phyloP scores from a whole-genome alignment of 2,113 vertebrate species.

The Hypocryptadius cinnamomeus region DNA sequence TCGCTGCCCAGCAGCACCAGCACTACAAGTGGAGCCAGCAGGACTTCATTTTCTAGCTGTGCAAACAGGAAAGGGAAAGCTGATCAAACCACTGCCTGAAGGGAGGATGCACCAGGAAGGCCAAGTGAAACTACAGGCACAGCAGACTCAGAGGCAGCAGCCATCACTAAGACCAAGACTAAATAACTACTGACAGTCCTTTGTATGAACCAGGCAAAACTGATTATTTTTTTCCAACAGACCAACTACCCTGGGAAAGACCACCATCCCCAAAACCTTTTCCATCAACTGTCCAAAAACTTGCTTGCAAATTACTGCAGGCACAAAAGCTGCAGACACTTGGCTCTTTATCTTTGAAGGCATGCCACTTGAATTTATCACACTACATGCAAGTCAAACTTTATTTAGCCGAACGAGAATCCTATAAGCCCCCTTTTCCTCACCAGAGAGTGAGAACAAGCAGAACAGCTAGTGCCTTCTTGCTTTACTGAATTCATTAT shows the following conservation, averaged over 20 bases:
- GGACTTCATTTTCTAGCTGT: not conserved
- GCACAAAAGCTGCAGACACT: not conserved
- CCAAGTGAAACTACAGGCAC: not conserved
- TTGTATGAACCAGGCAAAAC: not conserved
- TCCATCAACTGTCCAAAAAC: not conserved
- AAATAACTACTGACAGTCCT: not conserved
- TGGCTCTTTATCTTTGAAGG: not conserved
- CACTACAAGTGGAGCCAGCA: not conserved
- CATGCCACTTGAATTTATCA: conserved; percentile 3
- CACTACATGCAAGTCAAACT: conserved; percentile 1
- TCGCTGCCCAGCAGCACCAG: not conserved
- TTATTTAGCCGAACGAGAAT: not conserved
- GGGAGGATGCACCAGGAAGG: not conserved
- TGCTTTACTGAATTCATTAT: conserved; percentile 46
- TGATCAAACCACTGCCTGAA: not conserved
- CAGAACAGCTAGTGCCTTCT: conserved; percentile 36
- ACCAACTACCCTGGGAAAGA: not conserved
- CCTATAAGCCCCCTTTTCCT: conserved; percentile 34
- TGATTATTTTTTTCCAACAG: not conserved
- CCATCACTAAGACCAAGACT: rapidly evolving
- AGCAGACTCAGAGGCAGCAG: not conserved
- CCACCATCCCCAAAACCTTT: not conserved
- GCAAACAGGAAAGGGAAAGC: not conserved
- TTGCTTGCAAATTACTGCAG: not conserved
- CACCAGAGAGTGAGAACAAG: conserved; percentile 25